Percentiles rank a stretch among this genome's conserved stretches.
These are phyloP conservation scores for Nanger granti DNA, from an alignment of 2,113 vertebrate species.

Conservation along the genomic window DNA sequence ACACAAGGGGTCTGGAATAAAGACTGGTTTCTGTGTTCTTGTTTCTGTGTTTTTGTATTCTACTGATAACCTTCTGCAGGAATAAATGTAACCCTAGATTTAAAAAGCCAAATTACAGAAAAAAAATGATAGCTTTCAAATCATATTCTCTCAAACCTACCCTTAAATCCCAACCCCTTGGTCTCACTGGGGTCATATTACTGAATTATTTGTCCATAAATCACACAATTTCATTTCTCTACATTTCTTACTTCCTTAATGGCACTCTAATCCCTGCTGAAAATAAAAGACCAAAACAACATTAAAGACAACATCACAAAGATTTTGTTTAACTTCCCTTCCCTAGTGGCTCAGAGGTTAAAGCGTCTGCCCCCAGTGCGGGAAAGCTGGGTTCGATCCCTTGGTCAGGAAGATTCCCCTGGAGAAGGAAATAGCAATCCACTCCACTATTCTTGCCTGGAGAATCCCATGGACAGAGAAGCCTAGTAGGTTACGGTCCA, in stretches of 20 bases:
- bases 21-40: neutral
- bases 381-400: too few relatives aligned
- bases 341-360: neutral
- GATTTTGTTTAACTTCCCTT: conserved; percentile 16
- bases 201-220: conserved; percentile 13
- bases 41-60: conserved; percentile 16
- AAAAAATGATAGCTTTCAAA: neutral
- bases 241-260: neutral
- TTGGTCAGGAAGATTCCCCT: too few relatives aligned
- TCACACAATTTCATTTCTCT: neutral
- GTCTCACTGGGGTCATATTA: neutral
- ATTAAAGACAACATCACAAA: conserved; percentile 23
- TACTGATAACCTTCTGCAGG: neutral
- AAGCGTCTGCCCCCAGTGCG: too few relatives aligned
- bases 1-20: neutral
- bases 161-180: neutral
- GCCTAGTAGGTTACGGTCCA: too few relatives aligned
- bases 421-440: too few relatives aligned
- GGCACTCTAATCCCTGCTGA: neutral
- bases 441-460: too few relatives aligned
- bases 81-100: neutral
- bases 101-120: neutral
- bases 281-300: neutral
- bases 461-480: too few relatives aligned
- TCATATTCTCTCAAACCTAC: neutral